These are phyloP conservation scores for Limnephilus marmoratus DNA, from an alignment of 2,888 invertebrate species.

Conservation along the genomic window DNA sequence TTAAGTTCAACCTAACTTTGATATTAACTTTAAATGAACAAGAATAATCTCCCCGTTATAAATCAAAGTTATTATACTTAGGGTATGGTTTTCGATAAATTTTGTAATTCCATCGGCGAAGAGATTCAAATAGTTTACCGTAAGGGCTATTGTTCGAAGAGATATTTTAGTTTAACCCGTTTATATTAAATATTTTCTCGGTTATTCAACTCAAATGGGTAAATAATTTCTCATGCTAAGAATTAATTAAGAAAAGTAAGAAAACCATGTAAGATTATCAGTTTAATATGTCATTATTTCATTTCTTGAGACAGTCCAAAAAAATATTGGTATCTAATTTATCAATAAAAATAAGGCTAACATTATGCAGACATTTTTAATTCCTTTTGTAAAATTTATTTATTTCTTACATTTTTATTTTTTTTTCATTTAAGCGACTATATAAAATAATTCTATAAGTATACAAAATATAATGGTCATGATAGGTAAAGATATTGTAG, in stretches of 20 bases:
- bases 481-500: too few relatives aligned
- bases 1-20: slow-evolving; percentile 15
- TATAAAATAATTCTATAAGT: too few relatives aligned
- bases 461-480: too few relatives aligned
- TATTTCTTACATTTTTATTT: too few relatives aligned
- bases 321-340: too few relatives aligned
- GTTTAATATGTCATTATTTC: not conserved
- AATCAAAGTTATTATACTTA: not conserved
- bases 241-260: not conserved
- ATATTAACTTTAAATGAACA: slow-evolving; percentile 8
- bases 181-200: not conserved
- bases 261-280: not conserved
- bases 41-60: not conserved
- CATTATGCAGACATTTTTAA: too few relatives aligned
- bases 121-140: slow-evolving; percentile 2
- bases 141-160: not conserved
- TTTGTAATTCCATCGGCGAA: not conserved
- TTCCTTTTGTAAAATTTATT: too few relatives aligned
- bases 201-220: not conserved
- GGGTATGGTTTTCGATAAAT: not conserved
- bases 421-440: too few relatives aligned
- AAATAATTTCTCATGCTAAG: not conserved
- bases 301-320: not conserved
- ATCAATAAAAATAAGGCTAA: too few relatives aligned
- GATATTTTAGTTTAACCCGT: not conserved